These are phyloP conservation scores for Cynopterus sphinx DNA, from an alignment of 2,797 vertebrate genomes.

Conservation along the genomic window DNA sequence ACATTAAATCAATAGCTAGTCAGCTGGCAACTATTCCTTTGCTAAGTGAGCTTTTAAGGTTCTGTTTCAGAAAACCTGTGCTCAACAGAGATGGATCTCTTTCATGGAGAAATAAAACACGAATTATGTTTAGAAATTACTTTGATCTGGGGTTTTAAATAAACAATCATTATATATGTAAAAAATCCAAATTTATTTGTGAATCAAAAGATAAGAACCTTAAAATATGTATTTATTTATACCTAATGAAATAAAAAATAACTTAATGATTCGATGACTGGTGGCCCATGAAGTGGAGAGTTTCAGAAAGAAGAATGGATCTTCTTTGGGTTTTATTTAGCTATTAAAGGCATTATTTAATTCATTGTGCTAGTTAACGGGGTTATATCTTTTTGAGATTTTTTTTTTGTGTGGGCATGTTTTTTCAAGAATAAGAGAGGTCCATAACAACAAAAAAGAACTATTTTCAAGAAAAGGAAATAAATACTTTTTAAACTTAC, in stretches of 20 bases:
- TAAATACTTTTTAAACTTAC: constrained; percentile 31
- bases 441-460: constrained; percentile 4
- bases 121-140: constrained; percentile 43
- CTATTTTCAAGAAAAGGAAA: constrained; percentile 53
- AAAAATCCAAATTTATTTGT: constrained; percentile 25
- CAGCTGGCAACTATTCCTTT: constrained; percentile 71
- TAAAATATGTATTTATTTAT: neutral
- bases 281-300: neutral
- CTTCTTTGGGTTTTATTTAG: neutral
- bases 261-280: constrained; percentile 29
- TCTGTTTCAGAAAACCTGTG: constrained; percentile 49
- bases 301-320: constrained; percentile 50
- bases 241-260: constrained; percentile 28
- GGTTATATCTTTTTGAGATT: constrained; percentile 42
- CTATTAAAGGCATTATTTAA: constrained; percentile 28
- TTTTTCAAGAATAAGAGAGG: constrained; percentile 30
- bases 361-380: constrained; percentile 53
- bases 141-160: constrained; percentile 53
- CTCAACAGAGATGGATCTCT: constrained; percentile 37
- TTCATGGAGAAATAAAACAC: constrained; percentile 60
- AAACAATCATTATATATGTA: constrained; percentile 18
- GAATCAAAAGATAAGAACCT: constrained; percentile 40
- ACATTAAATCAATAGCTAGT: constrained; percentile 77
- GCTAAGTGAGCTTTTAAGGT: constrained; percentile 74
- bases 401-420: neutral